Evolutionary conservation across 2,113 vertebrate genomes (phyloP).

Genomic region (Ctenomys sociabilis): DNA sequence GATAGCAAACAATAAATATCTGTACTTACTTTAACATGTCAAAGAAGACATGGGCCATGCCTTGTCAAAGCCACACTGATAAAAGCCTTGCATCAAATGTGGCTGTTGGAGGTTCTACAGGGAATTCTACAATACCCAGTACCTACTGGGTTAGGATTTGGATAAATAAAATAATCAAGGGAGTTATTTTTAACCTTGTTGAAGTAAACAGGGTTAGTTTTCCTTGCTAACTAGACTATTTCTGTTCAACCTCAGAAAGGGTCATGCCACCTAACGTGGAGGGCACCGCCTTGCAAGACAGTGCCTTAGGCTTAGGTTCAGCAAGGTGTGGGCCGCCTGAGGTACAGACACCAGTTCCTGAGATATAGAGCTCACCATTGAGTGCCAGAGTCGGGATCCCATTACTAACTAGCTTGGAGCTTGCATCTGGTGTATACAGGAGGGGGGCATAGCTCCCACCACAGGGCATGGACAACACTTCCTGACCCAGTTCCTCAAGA

Average conservation of each 20-base stretch:
- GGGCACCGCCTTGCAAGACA: not conserved
- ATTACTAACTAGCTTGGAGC: not conserved
- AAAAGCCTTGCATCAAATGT: not conserved
- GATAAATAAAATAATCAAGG: not conserved
- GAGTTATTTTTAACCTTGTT: not conserved
- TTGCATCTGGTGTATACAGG: not conserved
- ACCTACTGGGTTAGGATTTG: not conserved
- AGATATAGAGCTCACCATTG: fast-evolving
- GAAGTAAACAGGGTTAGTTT: not conserved
- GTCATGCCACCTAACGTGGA: too few relatives aligned
- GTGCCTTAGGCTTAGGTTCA: not conserved
- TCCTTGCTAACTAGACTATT: not conserved
- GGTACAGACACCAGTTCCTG: not conserved
- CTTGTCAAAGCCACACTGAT: not conserved
- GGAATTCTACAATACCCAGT: not conserved
- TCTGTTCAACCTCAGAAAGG: not conserved
- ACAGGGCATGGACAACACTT: not conserved
- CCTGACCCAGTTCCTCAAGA: not conserved
- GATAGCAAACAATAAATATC: not conserved
- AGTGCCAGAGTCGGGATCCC: not conserved
- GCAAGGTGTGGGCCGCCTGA: not conserved
- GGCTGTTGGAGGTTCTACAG: not conserved
- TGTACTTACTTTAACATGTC: not conserved
- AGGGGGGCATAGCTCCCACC: too few relatives aligned
- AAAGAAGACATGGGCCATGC: not conserved